Evolutionary conservation across 2,888 invertebrate genomes (phyloP), one percentile per base, ranked within the genome.

Genomic region (Palloptera scutellata): DNA sequence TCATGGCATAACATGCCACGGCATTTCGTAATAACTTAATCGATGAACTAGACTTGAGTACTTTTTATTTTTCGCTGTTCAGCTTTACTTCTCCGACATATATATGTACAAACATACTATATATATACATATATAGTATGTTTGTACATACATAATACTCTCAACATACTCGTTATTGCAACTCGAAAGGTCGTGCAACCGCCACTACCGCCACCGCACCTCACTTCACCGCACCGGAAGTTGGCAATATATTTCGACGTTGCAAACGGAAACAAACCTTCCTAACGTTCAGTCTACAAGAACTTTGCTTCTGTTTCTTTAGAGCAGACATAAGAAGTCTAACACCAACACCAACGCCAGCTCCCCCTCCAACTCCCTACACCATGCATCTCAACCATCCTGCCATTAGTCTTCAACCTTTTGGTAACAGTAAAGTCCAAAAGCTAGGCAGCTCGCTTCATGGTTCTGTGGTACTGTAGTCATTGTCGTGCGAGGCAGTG

Each of bases 241-340:
- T 79, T 77, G 75, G 78, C 81, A 79, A 79, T 81, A 79, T 80
- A 80, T 79, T 78, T 78, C 77, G 78, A 76, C 79, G 78, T 76
- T 76, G 75, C 75, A 70, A 78, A 70, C 79, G 80, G 78, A 78
- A 77, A 71, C 78, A 60, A 59, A 41, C 59, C 30, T 30, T 30
- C 30, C 3, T 30, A 30, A 30, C 30, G 30, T 30, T 30, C 30
- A 30, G 30, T 30, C 30, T 30, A 30, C 30, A 30, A 30, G 30
- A 30, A 30, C 30, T 30, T 30, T 6, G 30, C 15, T 65, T 59
- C 65, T 19, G 30, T n/a, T 43, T 52, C 11, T 20, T 20, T 15
- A 30, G 4, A 19, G 17, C 54, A 19, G 19, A 43, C 54, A 17
- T 10, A 41, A 45, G n/a, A 62, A 61, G 55, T 68, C 65, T 30